Percentiles rank a stretch among this genome's conserved stretches.
These are phyloP conservation scores for Platorchestia sp. DNA, from an alignment of 1,140 invertebrate species.

Conservation along the genomic window DNA sequence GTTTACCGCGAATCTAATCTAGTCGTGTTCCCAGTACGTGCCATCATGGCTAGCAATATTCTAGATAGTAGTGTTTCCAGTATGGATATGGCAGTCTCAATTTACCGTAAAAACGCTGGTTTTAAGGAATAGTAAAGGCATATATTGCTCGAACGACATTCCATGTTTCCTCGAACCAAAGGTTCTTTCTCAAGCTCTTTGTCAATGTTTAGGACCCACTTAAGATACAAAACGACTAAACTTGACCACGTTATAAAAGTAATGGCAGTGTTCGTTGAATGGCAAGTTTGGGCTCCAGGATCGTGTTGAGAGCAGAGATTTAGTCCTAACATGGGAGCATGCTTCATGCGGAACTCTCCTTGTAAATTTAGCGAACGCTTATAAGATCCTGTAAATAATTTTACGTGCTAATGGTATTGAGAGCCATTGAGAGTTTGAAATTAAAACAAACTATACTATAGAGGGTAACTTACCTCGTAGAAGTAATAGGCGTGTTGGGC, in stretches of 20 bases:
- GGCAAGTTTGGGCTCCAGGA: background rate
- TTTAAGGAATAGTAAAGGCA: background rate
- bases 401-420: background rate
- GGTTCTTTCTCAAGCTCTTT: background rate
- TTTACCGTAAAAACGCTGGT: too few relatives aligned
- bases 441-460: background rate
- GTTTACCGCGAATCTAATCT: too few relatives aligned
- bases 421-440: background rate
- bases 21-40: too few relatives aligned
- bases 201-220: background rate
- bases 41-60: too few relatives aligned
- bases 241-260: background rate
- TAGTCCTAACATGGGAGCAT: background rate
- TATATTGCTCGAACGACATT: background rate
- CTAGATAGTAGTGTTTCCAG: too few relatives aligned
- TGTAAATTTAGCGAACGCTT: background rate
- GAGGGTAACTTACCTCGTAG: conserved; percentile 11
- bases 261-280: background rate
- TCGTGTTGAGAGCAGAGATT: background rate
- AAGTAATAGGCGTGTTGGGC: conserved; percentile 28
- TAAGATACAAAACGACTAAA: background rate
- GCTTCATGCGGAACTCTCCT: background rate
- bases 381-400: too few relatives aligned
- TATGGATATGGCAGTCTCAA: too few relatives aligned
- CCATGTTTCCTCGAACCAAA: background rate